Conservation (phyloP, 2,797 vertebrate genomes). For the Malurus leucopterus region DNA sequence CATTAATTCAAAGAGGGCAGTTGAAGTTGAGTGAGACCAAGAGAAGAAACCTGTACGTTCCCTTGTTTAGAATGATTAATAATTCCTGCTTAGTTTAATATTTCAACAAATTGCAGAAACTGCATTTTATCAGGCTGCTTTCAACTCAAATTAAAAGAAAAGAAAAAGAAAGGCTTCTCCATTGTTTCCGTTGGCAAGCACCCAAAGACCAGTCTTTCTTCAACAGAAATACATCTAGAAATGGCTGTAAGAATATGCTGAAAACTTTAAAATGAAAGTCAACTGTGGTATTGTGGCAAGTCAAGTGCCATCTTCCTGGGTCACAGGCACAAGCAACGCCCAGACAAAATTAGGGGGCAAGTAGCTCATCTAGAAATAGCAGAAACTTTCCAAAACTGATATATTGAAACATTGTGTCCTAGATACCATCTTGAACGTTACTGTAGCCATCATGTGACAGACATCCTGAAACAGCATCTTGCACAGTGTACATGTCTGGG, state of each 20-base stretch:
- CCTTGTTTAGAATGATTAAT: constrained; percentile 47
- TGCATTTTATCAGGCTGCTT: constrained; percentile 28
- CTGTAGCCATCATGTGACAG: not conserved
- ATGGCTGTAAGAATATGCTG: not conserved
- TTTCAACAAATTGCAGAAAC: constrained; percentile 55
- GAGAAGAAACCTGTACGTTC: not conserved
- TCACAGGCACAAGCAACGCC: not conserved
- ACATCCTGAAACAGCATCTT: not conserved
- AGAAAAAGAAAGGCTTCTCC: not conserved
- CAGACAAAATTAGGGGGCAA: not conserved
- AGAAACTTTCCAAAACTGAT: not conserved
- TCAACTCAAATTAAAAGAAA: not conserved
- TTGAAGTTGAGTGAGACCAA: not conserved
- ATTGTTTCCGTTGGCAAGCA: not conserved
- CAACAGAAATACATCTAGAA: constrained; percentile 28
- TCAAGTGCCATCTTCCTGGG: not conserved
- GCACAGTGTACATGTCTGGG: fast-evolving
- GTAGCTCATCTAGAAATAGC: not conserved
- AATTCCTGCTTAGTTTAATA: constrained; percentile 65
- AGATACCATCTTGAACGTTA: not conserved
- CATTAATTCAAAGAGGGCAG: not conserved
- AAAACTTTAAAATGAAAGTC: constrained; percentile 32
- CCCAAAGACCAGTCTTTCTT: constrained; percentile 32
- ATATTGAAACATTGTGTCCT: not conserved
- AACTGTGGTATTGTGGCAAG: not conserved